These are phyloP conservation scores for Ophioderma brevispina DNA, from an alignment of 35 echinoderm and acorn worm species.

Conservation along the genomic window DNA sequence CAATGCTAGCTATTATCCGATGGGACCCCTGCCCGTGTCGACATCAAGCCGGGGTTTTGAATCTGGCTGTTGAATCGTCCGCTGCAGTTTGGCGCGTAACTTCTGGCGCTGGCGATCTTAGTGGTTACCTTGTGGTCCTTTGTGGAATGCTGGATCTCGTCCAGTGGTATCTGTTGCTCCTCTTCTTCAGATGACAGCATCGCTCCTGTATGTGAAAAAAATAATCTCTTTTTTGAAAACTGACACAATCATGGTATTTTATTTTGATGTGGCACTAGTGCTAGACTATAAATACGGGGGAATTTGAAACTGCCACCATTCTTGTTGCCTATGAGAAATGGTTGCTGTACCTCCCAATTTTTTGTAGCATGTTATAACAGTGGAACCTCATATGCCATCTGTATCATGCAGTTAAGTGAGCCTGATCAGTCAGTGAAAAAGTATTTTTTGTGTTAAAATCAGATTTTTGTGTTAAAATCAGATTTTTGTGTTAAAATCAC, in stretches of 20 bases:
- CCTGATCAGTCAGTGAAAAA: too few species aligned
- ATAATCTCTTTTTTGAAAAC: conserved; percentile 3
- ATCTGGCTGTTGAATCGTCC: conserved; percentile 68
- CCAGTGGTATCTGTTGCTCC: conserved; percentile 47
- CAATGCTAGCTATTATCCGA: not conserved
- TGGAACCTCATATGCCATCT: too few species aligned
- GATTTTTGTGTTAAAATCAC: too few species aligned
- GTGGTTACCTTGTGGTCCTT: conserved; percentile 74
- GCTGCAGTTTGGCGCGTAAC: conserved; percentile 71
- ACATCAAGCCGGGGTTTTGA: not conserved
- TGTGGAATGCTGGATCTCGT: conserved; percentile 75
- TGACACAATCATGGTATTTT: too few species aligned
- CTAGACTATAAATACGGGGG: too few species aligned
- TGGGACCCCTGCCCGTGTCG: not conserved
- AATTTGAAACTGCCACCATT: too few species aligned
- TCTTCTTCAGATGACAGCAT: conserved; percentile 34
- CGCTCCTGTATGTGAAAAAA: not conserved
- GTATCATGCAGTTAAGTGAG: too few species aligned
- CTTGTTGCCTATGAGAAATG: too few species aligned
- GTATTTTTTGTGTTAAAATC: too few species aligned
- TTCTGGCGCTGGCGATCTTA: conserved; percentile 73
- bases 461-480: too few species aligned
- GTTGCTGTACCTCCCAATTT: not conserved
- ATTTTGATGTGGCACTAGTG: too few species aligned
- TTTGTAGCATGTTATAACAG: not conserved